These are phyloP conservation scores for Eidolon dupreanum DNA, from an alignment of 2,797 vertebrate species.

Conservation along the genomic window DNA sequence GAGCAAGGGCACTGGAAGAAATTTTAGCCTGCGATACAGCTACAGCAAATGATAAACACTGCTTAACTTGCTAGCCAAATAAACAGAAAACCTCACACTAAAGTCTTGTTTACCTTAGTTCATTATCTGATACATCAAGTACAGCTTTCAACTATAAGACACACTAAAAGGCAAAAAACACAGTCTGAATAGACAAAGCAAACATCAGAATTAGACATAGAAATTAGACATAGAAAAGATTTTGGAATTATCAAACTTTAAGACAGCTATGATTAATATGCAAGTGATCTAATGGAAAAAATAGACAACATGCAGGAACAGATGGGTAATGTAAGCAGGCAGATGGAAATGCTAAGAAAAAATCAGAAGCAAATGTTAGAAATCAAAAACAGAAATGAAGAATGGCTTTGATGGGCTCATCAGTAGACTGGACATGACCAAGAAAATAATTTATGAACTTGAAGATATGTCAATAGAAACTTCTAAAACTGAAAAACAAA, in stretches of 20 bases:
- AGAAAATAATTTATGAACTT: background rate
- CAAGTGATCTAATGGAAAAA: background rate
- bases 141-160: background rate
- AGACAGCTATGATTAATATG: background rate
- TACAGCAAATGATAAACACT: background rate
- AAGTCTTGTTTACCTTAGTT: background rate
- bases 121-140: background rate
- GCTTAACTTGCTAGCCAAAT: background rate
- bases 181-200: background rate
- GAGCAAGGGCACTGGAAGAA: background rate
- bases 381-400: background rate
- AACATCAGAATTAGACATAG: background rate
- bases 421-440: background rate
- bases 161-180: background rate
- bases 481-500: background rate
- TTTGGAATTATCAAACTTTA: background rate
- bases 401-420: background rate
- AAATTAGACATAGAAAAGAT: background rate
- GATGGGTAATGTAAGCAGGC: background rate
- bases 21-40: background rate
- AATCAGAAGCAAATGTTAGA: background rate
- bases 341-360: background rate
- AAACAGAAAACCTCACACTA: background rate
- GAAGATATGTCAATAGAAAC: background rate
- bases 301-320: background rate